Base-by-base conservation (phyloP, 2,888 invertebrate genomes). In the Diplolepis rosae region DNA sequence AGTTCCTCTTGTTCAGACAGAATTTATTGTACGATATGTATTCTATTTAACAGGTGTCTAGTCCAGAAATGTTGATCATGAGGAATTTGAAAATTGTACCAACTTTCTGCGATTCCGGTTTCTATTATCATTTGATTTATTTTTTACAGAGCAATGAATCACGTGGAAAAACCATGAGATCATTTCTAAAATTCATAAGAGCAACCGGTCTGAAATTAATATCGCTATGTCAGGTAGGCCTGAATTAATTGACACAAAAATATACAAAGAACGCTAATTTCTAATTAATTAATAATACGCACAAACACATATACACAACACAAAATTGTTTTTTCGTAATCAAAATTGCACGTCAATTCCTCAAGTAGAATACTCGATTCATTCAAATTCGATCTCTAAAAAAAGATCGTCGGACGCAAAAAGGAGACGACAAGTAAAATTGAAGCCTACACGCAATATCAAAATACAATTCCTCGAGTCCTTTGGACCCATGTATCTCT, bases 11-110 rank as follows among this genome's bases (percentile, higher is more conserved):
- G 77, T 74, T 78, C 66, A 74, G 79, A 82, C 80, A 82, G 77
- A 80, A 81, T 82, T 75, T 74, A 81, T 75, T 81, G 79, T 79
- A 81, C 84, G 84, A 84, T 84, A 84, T 84, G 84, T 86, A 82
- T 86, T 76, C 85, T 86, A 87, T 85, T 80, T 83, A 83, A n/a
- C 32, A 56, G 82, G 80, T 83, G 81, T 84, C 80, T 85, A 84
- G 72, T 80, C 76, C 77, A 80, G 80, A 80, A 71, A 78, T 73
- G 75, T 82, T 75, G 77, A 78, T 82, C 77, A 51, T 67, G 76
- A 78, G 79, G 77, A 82, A 82, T 84, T 82, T 80, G 77, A 77
- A 82, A 82, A 78, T 82, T 84, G 83, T 84, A 84, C 82, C 80
- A 85, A 80, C 75, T 80, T 79, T 79, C 73, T 35, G 50, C 15